Evolutionary conservation across 2,888 invertebrate species (phyloP).

Genomic region (Teleogryllus oceanicus): DNA sequence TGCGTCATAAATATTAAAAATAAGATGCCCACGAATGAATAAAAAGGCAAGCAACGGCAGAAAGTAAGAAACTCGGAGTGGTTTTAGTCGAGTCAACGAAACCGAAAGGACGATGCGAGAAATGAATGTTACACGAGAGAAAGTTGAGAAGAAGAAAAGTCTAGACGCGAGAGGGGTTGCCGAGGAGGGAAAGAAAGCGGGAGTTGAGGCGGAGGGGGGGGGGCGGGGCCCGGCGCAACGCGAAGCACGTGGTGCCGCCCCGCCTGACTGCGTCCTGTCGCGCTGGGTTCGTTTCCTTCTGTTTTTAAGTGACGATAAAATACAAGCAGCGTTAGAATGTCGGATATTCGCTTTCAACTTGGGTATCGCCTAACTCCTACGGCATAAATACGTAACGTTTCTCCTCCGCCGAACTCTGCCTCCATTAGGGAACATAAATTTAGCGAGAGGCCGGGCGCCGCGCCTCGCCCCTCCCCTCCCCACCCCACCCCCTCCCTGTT

Average conservation of each 20-base stretch:
- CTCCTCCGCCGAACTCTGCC: constrained; percentile 9
- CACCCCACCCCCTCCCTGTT: too few relatives aligned
- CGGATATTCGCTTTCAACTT: constrained; percentile 18
- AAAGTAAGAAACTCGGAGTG: too few relatives aligned
- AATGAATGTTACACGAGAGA: too few relatives aligned
- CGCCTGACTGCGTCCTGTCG: neutral
- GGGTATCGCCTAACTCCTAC: constrained; percentile 10
- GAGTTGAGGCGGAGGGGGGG: neutral
- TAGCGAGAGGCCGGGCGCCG: neutral
- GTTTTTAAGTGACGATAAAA: neutral
- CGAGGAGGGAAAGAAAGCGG: neutral
- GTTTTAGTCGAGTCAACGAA: too few relatives aligned
- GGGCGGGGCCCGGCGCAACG: neutral
- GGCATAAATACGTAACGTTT: constrained; percentile 9
- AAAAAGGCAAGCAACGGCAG: too few relatives aligned
- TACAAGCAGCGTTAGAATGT: neutral
- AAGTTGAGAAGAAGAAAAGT: too few relatives aligned
- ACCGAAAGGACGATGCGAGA: too few relatives aligned
- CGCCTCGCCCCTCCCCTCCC: too few relatives aligned
- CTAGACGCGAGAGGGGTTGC: too few relatives aligned
- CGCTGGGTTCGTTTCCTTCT: neutral
- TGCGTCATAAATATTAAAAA: too few relatives aligned
- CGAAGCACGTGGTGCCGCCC: neutral
- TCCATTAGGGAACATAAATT: constrained; percentile 18
- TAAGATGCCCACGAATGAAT: too few relatives aligned